Evolutionary conservation across 2,888 invertebrate genomes (phyloP).

Genomic region (Andrena bicolor): DNA sequence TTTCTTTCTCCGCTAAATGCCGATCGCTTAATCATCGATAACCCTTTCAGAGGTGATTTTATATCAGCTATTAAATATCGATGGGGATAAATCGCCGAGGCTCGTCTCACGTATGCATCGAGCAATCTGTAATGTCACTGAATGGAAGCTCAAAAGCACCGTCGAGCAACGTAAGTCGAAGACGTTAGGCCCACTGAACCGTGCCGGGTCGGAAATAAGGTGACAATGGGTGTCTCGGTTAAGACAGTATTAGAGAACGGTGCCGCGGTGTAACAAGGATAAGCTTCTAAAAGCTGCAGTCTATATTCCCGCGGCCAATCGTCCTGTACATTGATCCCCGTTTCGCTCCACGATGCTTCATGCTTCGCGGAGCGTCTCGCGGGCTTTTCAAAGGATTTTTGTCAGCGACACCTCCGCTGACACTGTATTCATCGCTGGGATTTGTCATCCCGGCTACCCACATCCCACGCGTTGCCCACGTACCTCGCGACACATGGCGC

Average conservation of each 20-base stretch:
- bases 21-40: too few species aligned
- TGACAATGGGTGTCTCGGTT: constrained; percentile 49
- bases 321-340: constrained; percentile 52
- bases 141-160: too few species aligned
- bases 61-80: too few species aligned
- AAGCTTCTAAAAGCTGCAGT: constrained; percentile 63
- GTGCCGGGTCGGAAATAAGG: constrained; percentile 55
- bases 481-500: background rate
- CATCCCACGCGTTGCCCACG: background rate
- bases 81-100: too few species aligned
- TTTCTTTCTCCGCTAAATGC: too few species aligned
- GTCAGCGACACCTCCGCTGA: constrained; percentile 39
- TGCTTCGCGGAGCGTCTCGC: constrained; percentile 49
- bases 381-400: constrained; percentile 52
- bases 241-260: constrained; percentile 57
- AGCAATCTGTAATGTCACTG: too few species aligned
- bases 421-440: constrained; percentile 25
- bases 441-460: constrained; percentile 1
- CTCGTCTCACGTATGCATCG: too few species aligned
- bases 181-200: constrained; percentile 14
- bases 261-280: constrained; percentile 63
- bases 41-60: too few species aligned
- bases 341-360: constrained; percentile 49
- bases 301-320: constrained; percentile 54
- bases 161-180: constrained; percentile 24